phyloP scores from a whole-genome alignment of 1,140 invertebrate genomes.

The Diorhabda sublineata region DNA sequence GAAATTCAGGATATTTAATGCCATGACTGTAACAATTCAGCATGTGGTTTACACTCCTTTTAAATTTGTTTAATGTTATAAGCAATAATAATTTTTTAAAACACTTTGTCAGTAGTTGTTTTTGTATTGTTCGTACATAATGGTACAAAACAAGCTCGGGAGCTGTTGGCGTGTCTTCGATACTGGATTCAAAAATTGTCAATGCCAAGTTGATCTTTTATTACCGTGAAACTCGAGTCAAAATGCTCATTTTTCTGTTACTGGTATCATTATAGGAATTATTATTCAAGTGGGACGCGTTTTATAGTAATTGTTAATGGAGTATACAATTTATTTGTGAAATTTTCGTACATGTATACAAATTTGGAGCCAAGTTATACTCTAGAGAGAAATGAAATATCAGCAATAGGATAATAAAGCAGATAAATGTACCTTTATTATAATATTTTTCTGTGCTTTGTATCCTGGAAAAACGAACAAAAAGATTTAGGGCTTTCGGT shows the following conservation, averaged over 20 bases:
- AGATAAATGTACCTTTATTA: constrained; percentile 1
- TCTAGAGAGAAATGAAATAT: background rate
- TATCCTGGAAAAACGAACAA: background rate
- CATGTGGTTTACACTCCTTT: too few species aligned
- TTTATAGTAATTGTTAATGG: background rate
- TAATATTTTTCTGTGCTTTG: background rate
- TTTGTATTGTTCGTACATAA: too few species aligned
- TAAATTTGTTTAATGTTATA: too few species aligned
- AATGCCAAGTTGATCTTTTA: background rate
- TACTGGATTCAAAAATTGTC: background rate
- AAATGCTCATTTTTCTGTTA: background rate
- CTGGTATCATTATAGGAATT: background rate
- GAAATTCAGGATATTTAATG: too few species aligned
- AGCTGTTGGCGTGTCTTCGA: too few species aligned
- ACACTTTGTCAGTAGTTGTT: too few species aligned
- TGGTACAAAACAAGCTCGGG: too few species aligned
- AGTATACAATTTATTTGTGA: background rate
- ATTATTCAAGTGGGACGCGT: background rate
- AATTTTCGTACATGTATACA: background rate
- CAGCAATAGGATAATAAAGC: constrained; percentile 2
- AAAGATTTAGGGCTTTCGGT: background rate
- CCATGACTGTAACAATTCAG: too few species aligned
- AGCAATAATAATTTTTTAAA: too few species aligned
- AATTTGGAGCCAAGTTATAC: background rate
- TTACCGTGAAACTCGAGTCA: background rate